phyloP scores from a whole-genome alignment of 2,797 vertebrate species.

The Oreochromis mossambicus region DNA sequence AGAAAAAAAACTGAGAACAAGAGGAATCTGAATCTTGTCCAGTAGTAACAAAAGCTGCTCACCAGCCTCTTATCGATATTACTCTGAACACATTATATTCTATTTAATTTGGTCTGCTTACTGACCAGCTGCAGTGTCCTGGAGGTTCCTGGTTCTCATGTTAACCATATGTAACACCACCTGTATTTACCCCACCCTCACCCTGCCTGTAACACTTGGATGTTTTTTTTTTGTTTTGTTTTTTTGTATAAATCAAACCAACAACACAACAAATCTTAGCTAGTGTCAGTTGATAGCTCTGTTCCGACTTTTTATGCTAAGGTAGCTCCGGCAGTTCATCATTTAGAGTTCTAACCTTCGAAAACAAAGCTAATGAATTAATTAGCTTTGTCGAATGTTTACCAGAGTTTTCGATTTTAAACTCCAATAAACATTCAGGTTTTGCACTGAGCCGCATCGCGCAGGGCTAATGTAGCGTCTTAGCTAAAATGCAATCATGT shows the following conservation, averaged over 20 bases:
- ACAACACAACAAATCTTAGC: background rate
- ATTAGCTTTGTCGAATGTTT: background rate
- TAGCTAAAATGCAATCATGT: background rate
- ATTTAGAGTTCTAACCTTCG: background rate
- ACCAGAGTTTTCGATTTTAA: background rate
- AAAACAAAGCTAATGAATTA: background rate
- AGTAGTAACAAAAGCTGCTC: background rate
- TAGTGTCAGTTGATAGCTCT: background rate
- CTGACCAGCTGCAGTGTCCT: background rate
- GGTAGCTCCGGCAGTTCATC: background rate
- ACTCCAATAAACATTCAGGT: background rate
- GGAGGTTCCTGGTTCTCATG: background rate
- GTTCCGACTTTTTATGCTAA: background rate
- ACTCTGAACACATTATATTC: background rate
- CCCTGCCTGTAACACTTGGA: background rate
- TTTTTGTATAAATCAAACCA: background rate
- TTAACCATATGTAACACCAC: background rate
- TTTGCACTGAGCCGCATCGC: fast-evolving
- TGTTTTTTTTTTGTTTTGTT: background rate
- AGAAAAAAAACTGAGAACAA: background rate
- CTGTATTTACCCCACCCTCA: background rate
- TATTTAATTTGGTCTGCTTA: background rate
- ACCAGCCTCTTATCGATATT: background rate
- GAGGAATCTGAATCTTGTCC: background rate
- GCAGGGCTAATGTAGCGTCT: background rate